phyloP scores from a whole-genome alignment of 2,888 invertebrate species.

The Aphidius colemani region DNA sequence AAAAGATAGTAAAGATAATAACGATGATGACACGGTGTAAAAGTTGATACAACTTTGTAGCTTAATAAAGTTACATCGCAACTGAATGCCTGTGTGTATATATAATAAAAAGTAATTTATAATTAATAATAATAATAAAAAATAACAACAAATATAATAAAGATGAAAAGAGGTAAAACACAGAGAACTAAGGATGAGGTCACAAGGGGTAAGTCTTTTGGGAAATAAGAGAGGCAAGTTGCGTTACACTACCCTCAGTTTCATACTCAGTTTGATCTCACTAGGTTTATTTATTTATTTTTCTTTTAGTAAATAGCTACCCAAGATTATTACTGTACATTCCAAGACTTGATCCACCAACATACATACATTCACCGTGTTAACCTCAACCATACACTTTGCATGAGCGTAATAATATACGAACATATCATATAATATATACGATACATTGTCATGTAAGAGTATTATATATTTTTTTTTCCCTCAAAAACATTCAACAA shows the following conservation, averaged over 20 bases:
- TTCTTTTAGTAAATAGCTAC: constrained; percentile 52
- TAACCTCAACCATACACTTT: no score
- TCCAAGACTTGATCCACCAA: no score
- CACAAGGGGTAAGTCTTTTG: constrained; percentile 49
- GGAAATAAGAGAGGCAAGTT: constrained; percentile 58
- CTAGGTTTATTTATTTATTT: constrained; percentile 31
- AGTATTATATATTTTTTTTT: no score
- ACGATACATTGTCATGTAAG: no score
- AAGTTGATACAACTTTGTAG: neutral
- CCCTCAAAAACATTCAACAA: no score
- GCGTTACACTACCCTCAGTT: constrained; percentile 36
- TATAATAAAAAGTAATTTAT: no score
- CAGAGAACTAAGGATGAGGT: neutral
- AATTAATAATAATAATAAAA: no score
- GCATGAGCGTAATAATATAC: no score
- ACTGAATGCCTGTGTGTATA: neutral
- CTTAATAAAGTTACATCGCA: constrained; percentile 16
- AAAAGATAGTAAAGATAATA: constrained; percentile 14
- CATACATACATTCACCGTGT: no score
- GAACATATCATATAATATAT: no score
- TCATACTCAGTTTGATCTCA: neutral
- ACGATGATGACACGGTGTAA: neutral
- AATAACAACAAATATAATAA: constrained; percentile 20
- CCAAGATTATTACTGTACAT: no score
- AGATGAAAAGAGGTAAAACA: constrained; percentile 18